Evolutionary conservation across 1,140 invertebrate species (phyloP).

Genomic region (Lepidurus apus): DNA sequence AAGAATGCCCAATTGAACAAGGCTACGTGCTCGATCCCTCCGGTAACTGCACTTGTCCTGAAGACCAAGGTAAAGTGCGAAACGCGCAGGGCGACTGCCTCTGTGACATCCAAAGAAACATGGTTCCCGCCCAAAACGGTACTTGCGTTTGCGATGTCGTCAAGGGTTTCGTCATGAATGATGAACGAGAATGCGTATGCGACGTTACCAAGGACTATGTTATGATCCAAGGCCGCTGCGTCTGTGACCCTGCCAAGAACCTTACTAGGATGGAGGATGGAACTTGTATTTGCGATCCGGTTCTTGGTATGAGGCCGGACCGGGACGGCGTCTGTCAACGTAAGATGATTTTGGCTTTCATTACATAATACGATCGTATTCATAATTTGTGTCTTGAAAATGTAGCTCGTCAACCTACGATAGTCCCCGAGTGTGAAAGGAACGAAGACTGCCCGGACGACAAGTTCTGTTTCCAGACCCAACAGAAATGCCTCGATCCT

Average conservation of each 20-base stretch:
- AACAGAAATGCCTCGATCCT: slow-evolving; percentile 66
- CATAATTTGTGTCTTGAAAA: too few relatives aligned
- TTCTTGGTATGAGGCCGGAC: slow-evolving; percentile 25
- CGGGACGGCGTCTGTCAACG: slow-evolving; percentile 32
- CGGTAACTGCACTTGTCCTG: slow-evolving; percentile 68
- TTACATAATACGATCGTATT: slow-evolving; percentile 31
- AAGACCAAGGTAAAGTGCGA: slow-evolving; percentile 59
- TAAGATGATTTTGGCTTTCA: slow-evolving; percentile 35
- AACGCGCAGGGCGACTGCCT: slow-evolving; percentile 65
- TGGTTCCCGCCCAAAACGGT: slow-evolving; percentile 57
- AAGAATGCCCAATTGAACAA: slow-evolving; percentile 61
- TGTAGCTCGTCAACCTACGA: slow-evolving; percentile 34
- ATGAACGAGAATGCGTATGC: slow-evolving; percentile 58
- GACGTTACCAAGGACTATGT: slow-evolving; percentile 54
- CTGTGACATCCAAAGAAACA: slow-evolving; percentile 51
- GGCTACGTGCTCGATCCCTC: slow-evolving; percentile 62
- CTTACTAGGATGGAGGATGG: slow-evolving; percentile 62
- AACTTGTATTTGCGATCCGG: slow-evolving; percentile 53
- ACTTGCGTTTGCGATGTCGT: slow-evolving; percentile 53
- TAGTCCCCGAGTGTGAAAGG: slow-evolving; percentile 56
- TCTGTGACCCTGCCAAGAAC: slow-evolving; percentile 64
- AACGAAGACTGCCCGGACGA: slow-evolving; percentile 73
- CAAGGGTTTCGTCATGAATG: slow-evolving; percentile 60
- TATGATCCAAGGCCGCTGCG: slow-evolving; percentile 62
- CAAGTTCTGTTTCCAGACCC: slow-evolving; percentile 62